Evolutionary conservation across 2,888 invertebrate species (phyloP).

Genomic region (Nectonema munidae): DNA sequence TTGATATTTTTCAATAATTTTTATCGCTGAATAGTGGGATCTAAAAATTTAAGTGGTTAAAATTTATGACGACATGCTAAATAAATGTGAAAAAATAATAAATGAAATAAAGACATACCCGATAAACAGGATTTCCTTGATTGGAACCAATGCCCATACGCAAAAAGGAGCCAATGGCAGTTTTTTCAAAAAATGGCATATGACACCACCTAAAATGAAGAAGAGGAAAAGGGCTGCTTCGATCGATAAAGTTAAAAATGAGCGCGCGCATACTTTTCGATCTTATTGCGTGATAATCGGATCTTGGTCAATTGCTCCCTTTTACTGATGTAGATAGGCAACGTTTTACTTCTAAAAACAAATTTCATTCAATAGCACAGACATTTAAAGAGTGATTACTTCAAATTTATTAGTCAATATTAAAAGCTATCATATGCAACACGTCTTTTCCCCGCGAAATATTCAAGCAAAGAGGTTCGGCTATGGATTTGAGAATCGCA

Average conservation of each 20-base stretch:
- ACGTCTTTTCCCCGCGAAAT: too few relatives aligned
- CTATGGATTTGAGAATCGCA: too few relatives aligned
- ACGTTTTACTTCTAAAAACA: too few relatives aligned
- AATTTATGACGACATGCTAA: too few relatives aligned
- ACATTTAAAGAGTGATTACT: neutral
- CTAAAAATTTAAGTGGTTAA: too few relatives aligned
- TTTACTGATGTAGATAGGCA: constrained; percentile 22
- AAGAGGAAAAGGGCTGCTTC: constrained; percentile 8
- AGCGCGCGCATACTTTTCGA: constrained; percentile 35
- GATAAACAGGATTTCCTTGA: constrained; percentile 43
- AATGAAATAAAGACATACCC: constrained; percentile 27
- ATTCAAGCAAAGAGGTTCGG: too few relatives aligned
- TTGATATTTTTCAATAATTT: too few relatives aligned
- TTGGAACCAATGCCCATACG: constrained; percentile 75
- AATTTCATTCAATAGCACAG: neutral
- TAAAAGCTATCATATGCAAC: too few relatives aligned
- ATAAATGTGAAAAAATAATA: too few relatives aligned
- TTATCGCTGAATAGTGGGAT: too few relatives aligned
- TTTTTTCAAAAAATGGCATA: constrained; percentile 64
- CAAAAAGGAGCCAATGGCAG: constrained; percentile 66
- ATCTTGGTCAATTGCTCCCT: constrained; percentile 53
- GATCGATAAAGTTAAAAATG: neutral
- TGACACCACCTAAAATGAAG: constrained; percentile 38
- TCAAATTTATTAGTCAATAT: neutral
- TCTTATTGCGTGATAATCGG: constrained; percentile 48